Base-by-base conservation (phyloP, 2,113 vertebrate species). In the Phalacrocorax carbo region DNA sequence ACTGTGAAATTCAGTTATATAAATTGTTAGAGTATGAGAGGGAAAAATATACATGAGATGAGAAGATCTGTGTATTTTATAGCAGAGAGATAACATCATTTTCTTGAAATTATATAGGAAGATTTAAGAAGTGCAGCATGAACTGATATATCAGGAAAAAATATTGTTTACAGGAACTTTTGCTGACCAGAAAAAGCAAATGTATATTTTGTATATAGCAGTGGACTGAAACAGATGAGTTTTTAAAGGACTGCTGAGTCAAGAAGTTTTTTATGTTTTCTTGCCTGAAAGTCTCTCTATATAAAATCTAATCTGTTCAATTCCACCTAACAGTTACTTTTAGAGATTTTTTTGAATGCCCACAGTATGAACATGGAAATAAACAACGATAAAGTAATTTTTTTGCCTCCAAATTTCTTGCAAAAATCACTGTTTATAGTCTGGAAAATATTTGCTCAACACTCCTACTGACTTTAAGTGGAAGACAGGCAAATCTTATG, bases 211-310 rank as follows among this genome's bases (percentile, higher is more conserved):
- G 26, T 89, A 78, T 54, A 46, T 78, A 78, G 62, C 71, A 95
- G 40, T 79, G n/a, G 79, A 83, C 57, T 95, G 84, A 88, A 95
- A 95, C 49, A 94, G 82, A 96, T 88, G 60, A 72, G 40, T 96
- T 88, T 82, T 82, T 72, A 79, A 66, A 86, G 48, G 93, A 84
- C 30, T 79, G 82, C 90, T 94, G 94, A 95, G 42, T 91, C 61
- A 77, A 95, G 62, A 88, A 76, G 9, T 71, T 93, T 96, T 93
- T 83, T 82, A 13, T 11, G 27, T 79, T 93, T 86, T 61, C 38
- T 46, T 85, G 23, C 32, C 40, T 84, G 20, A 55, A 94, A 87
- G 20, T 66, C 9, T 73, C 36, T 51, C 20, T 75, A 3, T 54
- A 48, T 77, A 65, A 94, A 91, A 83, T 32, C 23, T 62, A 30